A percentile compares a stretch with the other conserved stretches of the same genome.
phyloP scores from a whole-genome alignment of 2,113 vertebrate species.

The Paracanthobrama guichenoti region DNA sequence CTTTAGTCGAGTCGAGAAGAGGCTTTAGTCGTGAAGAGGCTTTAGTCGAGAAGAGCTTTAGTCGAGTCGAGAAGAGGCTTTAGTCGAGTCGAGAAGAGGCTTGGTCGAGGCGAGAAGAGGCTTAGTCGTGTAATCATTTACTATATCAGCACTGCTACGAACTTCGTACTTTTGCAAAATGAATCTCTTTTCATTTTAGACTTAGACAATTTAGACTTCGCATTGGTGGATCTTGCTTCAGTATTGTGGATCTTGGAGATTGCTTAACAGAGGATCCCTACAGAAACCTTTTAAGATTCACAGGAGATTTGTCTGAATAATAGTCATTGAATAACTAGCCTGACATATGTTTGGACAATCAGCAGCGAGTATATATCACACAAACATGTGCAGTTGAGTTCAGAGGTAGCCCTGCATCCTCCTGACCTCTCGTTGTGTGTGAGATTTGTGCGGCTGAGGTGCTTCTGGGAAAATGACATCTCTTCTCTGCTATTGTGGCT shows the following conservation, averaged over 20 bases:
- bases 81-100: too few species aligned
- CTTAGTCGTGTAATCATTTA: too few species aligned
- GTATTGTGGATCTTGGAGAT: neutral
- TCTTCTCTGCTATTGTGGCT: neutral
- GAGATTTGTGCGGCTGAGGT: conserved; percentile 8
- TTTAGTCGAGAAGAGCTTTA: too few species aligned
- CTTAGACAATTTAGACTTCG: neutral
- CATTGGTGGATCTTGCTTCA: neutral
- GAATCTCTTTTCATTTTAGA: too few species aligned
- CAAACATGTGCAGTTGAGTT: neutral
- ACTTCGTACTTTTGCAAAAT: too few species aligned
- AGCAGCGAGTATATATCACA: neutral
- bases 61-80: too few species aligned
- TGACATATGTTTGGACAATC: neutral
- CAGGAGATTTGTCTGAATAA: neutral
- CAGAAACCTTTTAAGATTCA: neutral
- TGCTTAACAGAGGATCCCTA: neutral
- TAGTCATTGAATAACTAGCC: neutral
- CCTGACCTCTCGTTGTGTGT: conserved; percentile 12
- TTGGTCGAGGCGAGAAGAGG: too few species aligned
- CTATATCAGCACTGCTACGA: neutral
- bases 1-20: too few species aligned
- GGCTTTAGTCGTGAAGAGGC: too few species aligned
- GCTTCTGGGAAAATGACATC: neutral
- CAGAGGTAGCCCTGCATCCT: conserved; percentile 8